Conservation (phyloP, 35 echinoderm and acorn worm species). For the Eucidaris tribuloides region DNA sequence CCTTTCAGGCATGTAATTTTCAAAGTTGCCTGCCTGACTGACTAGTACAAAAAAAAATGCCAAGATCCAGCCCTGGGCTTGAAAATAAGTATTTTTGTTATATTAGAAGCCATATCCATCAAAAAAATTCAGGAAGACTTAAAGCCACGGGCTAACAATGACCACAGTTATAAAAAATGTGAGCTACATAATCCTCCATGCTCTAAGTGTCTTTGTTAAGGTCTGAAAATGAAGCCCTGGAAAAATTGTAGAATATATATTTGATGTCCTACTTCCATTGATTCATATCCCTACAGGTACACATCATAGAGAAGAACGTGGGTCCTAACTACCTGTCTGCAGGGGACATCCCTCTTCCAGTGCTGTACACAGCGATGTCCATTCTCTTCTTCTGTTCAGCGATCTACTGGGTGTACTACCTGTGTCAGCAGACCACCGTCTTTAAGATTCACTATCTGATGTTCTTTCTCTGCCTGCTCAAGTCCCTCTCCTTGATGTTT, state of each 20-base stretch:
- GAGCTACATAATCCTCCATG: background rate
- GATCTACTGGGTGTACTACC: constrained; percentile 69
- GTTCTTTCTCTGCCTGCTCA: constrained; percentile 62
- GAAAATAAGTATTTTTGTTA: no score
- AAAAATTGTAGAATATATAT: background rate
- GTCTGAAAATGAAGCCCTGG: background rate
- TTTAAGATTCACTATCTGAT: constrained; percentile 99
- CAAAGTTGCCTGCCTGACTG: no score
- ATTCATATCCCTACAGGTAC: constrained; percentile 33
- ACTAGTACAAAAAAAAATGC: no score
- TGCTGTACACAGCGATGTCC: constrained; percentile 68
- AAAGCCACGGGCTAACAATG: background rate
- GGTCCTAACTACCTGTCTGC: constrained; percentile 84
- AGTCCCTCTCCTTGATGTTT: constrained; percentile 82
- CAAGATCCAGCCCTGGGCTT: no score
- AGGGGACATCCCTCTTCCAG: constrained; percentile 75
- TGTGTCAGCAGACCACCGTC: constrained; percentile 69
- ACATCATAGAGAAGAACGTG: constrained; percentile 63
- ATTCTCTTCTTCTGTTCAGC: constrained; percentile 68
- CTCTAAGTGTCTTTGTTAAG: background rate
- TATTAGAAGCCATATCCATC: no score
- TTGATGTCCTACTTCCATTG: background rate
- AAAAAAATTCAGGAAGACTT: no score
- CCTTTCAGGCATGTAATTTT: no score
- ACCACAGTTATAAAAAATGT: background rate